Evolutionary conservation across 2,113 vertebrate genomes (phyloP).

Genomic region (Cricetomys ansorgei): DNA sequence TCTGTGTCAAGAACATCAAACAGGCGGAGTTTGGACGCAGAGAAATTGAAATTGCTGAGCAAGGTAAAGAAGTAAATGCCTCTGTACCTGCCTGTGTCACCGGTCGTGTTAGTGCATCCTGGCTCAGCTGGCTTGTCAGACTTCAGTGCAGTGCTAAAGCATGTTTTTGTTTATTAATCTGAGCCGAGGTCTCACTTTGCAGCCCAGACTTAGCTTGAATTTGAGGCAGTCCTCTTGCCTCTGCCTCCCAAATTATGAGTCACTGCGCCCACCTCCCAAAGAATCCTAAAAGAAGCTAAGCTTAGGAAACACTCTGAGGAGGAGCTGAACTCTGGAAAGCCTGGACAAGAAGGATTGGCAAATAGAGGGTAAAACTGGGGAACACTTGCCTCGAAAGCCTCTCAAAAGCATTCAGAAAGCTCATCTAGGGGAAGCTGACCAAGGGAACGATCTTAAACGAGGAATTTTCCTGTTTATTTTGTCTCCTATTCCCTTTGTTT

Average conservation of each 20-base stretch:
- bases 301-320: not conserved
- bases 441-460: not conserved
- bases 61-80: conserved; percentile 86
- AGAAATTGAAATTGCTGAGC: conserved; percentile 98
- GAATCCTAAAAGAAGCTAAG: conserved; percentile 7
- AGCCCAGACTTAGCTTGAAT: not conserved
- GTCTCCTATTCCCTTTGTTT: not conserved
- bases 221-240: not conserved
- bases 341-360: not conserved
- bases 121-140: conserved; percentile 17
- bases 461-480: conserved; percentile 35
- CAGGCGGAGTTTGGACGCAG: conserved; percentile 98
- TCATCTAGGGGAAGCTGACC: not conserved
- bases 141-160: conserved; percentile 12
- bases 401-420: conserved; percentile 7
- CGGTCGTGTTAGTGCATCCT: not conserved
- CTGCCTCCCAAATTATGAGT: not conserved
- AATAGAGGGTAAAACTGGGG: not conserved
- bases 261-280: not conserved
- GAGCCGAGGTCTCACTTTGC: not conserved
- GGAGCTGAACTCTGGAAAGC: not conserved
- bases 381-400: conserved; percentile 13
- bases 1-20: conserved; percentile 99
- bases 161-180: not conserved
- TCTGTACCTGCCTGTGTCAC: not conserved